Conservation (phyloP, 2,797 vertebrate genomes). For the Poecilia picta region DNA sequence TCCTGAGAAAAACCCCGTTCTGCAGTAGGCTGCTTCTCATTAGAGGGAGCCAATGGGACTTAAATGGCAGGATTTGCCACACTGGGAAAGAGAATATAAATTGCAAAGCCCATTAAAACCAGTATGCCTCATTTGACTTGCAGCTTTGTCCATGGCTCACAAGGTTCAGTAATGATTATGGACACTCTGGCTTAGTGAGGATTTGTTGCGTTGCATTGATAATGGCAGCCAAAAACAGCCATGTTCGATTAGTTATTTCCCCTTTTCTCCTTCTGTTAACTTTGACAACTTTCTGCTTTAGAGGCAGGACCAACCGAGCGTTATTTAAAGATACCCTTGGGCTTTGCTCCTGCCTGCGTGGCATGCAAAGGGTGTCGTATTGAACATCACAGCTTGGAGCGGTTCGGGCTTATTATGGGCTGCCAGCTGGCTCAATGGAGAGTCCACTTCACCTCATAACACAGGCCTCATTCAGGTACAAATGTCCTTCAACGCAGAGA, state of each 20-base stretch:
- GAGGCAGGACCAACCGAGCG: constrained; percentile 32
- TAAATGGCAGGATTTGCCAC: constrained; percentile 31
- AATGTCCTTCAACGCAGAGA: constrained; percentile 59
- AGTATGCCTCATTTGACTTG: constrained; percentile 60
- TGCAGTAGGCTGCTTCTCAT: constrained; percentile 17
- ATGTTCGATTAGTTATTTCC: constrained; percentile 22
- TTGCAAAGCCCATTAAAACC: constrained; percentile 43
- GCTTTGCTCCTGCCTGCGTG: constrained; percentile 60
- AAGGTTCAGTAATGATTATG: constrained; percentile 51
- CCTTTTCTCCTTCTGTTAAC: constrained; percentile 33
- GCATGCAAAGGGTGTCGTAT: constrained; percentile 40
- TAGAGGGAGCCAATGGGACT: constrained; percentile 28
- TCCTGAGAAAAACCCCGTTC: constrained; percentile 3
- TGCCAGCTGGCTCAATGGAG: constrained; percentile 70
- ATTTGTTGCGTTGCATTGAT: constrained; percentile 44
- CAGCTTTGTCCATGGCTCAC: constrained; percentile 57
- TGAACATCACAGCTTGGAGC: constrained; percentile 44
- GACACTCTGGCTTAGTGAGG: constrained; percentile 29
- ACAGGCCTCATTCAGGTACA: constrained; percentile 76
- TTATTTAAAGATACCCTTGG: constrained; percentile 48
- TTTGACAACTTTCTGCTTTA: constrained; percentile 19
- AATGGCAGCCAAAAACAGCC: constrained; percentile 26
- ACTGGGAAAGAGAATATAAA: constrained; percentile 42
- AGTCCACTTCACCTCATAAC: constrained; percentile 70
- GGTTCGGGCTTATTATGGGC: constrained; percentile 59